Evolutionary conservation across 2,888 invertebrate genomes (phyloP).

Genomic region (Tyria jacobaeae): DNA sequence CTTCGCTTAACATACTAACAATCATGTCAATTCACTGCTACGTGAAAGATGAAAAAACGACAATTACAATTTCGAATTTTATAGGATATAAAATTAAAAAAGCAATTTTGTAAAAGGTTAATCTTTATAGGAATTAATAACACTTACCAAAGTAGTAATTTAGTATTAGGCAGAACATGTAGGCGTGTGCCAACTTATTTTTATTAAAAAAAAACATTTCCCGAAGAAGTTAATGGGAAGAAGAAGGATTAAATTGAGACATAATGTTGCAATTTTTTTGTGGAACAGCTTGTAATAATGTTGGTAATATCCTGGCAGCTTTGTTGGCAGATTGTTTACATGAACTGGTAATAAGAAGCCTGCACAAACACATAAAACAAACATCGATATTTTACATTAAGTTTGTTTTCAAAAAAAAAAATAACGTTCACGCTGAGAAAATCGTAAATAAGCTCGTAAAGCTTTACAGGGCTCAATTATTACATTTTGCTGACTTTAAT

Average conservation of each 20-base stretch:
- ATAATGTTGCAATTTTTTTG: too few relatives aligned
- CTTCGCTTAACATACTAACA: neutral
- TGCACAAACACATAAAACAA: constrained; percentile 65
- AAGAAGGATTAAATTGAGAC: too few relatives aligned
- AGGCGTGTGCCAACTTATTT: neutral
- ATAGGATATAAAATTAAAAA: too few relatives aligned
- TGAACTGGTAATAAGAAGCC: constrained; percentile 65
- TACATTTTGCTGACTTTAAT: constrained; percentile 73
- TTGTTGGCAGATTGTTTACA: constrained; percentile 56
- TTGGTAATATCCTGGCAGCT: constrained; percentile 59
- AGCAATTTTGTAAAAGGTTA: too few relatives aligned
- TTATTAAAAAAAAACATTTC: too few relatives aligned
- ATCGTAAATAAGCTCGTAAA: constrained; percentile 78
- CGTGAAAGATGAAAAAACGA: neutral
- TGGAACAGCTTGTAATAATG: constrained; percentile 24
- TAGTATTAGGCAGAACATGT: neutral
- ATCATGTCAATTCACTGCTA: neutral
- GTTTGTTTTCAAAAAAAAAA: constrained; percentile 68
- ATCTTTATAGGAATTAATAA: too few relatives aligned
- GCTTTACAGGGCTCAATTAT: constrained; percentile 74
- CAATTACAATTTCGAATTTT: neutral
- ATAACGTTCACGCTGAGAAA: constrained; percentile 62
- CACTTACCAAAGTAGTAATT: too few relatives aligned
- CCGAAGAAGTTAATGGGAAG: too few relatives aligned
- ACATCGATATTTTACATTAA: constrained; percentile 70